These are phyloP conservation scores for Scelioninae gen. 1 DNA, from an alignment of 2,888 invertebrate species.

Conservation along the genomic window DNA sequence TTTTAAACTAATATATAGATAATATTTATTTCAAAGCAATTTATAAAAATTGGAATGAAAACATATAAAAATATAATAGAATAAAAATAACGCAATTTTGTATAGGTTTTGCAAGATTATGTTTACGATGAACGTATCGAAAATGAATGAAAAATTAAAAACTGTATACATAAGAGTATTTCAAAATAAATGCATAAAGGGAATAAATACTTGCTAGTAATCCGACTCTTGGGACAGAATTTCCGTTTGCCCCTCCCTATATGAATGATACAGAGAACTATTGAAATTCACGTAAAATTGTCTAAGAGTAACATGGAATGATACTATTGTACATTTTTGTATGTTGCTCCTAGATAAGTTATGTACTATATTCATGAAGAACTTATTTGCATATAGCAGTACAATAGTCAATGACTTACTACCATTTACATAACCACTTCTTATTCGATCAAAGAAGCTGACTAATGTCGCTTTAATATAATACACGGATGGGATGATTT, in stretches of 20 bases:
- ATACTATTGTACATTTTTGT: slow-evolving; percentile 49
- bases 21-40: no score
- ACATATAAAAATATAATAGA: background rate
- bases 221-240: slow-evolving; percentile 39
- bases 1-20: no score
- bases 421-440: slow-evolving; percentile 60
- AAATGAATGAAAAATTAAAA: slow-evolving; percentile 1
- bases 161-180: background rate
- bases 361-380: slow-evolving; percentile 48
- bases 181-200: slow-evolving; percentile 17
- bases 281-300: slow-evolving; percentile 57
- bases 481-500: slow-evolving; percentile 37
- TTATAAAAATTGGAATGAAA: no score
- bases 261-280: slow-evolving; percentile 47
- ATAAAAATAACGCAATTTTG: background rate
- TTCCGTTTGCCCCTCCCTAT: slow-evolving; percentile 49
- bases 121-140: background rate
- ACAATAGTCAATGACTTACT: slow-evolving; percentile 61
- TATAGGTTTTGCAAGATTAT: background rate
- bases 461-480: slow-evolving; percentile 58
- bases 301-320: slow-evolving; percentile 40
- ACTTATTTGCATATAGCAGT: slow-evolving; percentile 56
- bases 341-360: slow-evolving; percentile 47
- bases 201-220: slow-evolving; percentile 20
- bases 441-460: slow-evolving; percentile 47